Conservation (phyloP, 1,140 invertebrate genomes). For the Hycleus cichorii region DNA sequence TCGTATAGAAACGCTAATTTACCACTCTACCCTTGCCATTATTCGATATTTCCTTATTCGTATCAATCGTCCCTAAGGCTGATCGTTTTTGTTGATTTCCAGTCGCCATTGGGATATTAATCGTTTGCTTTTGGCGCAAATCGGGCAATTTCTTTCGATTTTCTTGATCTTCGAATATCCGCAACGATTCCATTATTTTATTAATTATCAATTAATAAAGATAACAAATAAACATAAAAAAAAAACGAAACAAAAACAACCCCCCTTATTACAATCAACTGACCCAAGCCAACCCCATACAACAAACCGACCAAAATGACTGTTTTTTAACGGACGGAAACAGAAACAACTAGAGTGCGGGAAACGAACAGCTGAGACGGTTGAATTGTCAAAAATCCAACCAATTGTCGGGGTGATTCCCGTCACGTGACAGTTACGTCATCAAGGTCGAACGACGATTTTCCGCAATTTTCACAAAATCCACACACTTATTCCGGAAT, state of each 20-base stretch:
- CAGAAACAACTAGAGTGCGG: constrained; percentile 1
- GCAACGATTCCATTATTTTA: constrained; percentile 51
- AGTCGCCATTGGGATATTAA: constrained; percentile 34
- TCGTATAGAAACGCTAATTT: too few species aligned
- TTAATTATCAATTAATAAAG: not conserved
- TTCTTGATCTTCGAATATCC: constrained; percentile 61
- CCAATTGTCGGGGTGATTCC: constrained; percentile 1
- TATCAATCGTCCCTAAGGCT: constrained; percentile 46
- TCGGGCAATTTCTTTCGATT: constrained; percentile 41
- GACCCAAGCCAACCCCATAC: constrained; percentile 5
- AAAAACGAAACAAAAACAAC: not conserved
- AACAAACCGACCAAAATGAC: constrained; percentile 10
- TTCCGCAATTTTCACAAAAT: not conserved
- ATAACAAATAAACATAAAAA: not conserved
- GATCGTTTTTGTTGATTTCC: constrained; percentile 50
- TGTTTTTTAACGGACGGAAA: constrained; percentile 12
- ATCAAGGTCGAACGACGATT: not conserved
- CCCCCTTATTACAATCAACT: not conserved
- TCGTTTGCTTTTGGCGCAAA: constrained; percentile 41
- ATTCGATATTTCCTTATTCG: constrained; percentile 21
- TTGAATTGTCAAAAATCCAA: constrained; percentile 10
- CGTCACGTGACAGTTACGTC: not conserved
- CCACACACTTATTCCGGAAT: too few species aligned
- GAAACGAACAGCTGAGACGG: constrained; percentile 25
- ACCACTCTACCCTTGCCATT: too few species aligned